phyloP scores from a whole-genome alignment of 2,888 invertebrate species.

The Amphipyra tragopoginis region DNA sequence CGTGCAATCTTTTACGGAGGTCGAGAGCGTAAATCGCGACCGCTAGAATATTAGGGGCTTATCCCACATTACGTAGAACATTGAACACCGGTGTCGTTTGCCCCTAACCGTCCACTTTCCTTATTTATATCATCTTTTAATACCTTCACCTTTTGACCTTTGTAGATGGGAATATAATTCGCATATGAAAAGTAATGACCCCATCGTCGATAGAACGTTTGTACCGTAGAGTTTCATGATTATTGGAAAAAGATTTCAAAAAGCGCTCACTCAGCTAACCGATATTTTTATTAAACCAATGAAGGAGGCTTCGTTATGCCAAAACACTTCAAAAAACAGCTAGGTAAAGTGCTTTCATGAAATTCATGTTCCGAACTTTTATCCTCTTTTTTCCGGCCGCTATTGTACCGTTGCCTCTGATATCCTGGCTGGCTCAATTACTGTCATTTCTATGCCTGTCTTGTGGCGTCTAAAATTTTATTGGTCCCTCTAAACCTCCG shows the following conservation, averaged over 20 bases:
- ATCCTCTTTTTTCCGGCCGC: conserved; percentile 40
- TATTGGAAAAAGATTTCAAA: conserved; percentile 48
- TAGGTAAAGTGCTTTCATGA: conserved; percentile 50
- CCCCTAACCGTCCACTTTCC: conserved; percentile 59
- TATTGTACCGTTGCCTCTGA: conserved; percentile 46
- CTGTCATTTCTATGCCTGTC: conserved; percentile 57
- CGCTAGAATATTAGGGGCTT: conserved; percentile 75
- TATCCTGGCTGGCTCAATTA: conserved; percentile 54
- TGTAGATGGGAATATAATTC: conserved; percentile 26
- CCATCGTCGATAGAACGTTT: conserved; percentile 24
- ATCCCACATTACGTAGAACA: conserved; percentile 75
- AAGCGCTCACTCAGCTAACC: conserved; percentile 42
- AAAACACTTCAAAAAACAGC: conserved; percentile 48
- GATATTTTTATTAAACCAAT: conserved; percentile 50
- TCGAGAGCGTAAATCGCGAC: conserved; percentile 69
- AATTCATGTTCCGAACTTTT: conserved; percentile 56
- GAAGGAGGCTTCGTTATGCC: conserved; percentile 37
- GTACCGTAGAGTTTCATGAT: conserved; percentile 35
- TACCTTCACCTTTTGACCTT: conserved; percentile 24
- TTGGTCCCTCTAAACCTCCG: conserved; percentile 38
- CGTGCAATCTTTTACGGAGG: conserved; percentile 59
- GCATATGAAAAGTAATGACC: conserved; percentile 27
- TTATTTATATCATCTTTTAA: conserved; percentile 56
- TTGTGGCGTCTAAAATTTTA: conserved; percentile 59
- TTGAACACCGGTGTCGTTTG: conserved; percentile 69